Conservation (phyloP, 2,113 vertebrate species). For the Neoarius graeffei region DNA sequence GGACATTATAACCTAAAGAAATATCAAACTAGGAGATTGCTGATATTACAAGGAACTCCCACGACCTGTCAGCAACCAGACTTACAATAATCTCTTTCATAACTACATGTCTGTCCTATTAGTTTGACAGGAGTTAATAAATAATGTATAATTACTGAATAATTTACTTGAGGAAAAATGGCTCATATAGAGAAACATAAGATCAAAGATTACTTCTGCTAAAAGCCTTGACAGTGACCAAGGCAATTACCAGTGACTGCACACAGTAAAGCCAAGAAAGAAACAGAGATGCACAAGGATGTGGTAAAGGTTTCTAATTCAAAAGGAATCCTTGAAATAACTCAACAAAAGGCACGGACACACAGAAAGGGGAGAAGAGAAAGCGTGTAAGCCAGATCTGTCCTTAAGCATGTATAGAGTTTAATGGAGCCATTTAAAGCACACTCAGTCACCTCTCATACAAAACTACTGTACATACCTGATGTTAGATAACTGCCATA, state of each 20-base stretch:
- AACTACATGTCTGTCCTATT: not conserved
- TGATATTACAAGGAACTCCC: not conserved
- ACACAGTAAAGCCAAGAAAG: not conserved
- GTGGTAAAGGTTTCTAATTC: not conserved
- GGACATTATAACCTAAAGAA: not conserved
- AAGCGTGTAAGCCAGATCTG: conserved; percentile 44
- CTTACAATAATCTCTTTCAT: not conserved
- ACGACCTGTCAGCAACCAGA: not conserved
- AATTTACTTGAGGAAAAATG: not conserved
- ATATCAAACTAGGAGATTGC: not conserved
- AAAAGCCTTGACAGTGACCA: not conserved
- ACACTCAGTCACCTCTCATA: conserved; percentile 60
- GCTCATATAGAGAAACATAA: not conserved
- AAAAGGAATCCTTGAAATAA: not conserved
- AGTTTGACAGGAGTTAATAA: not conserved
- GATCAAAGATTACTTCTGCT: not conserved
- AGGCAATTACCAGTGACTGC: not conserved
- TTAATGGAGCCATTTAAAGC: conserved; percentile 62
- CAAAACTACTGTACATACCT: conserved; percentile 63
- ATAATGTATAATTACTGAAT: not conserved
- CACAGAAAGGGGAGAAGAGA: conserved; percentile 32
- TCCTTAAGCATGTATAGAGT: conserved; percentile 35
- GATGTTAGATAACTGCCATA: conserved; percentile 37
- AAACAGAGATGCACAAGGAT: not conserved
- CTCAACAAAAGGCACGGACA: not conserved